phyloP scores from a whole-genome alignment of 2,888 invertebrate species.

The Alviniconcha strummeri region DNA sequence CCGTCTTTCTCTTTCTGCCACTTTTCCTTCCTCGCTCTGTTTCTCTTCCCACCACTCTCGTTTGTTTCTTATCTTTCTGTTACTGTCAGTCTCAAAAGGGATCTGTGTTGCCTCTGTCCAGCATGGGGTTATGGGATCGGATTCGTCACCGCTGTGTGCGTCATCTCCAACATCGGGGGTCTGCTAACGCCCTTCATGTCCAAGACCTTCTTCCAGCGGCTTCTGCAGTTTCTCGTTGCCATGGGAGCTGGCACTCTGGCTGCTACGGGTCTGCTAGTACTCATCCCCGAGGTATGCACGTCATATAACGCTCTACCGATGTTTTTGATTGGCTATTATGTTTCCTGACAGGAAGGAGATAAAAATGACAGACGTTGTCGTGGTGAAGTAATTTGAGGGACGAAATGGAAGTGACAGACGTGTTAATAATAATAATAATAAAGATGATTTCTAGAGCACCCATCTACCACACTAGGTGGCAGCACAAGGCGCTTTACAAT shows the following conservation, averaged over 20 bases:
- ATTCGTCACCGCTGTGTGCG: constrained; percentile 78
- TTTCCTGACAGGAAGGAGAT: background rate
- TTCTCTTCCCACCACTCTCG: no score
- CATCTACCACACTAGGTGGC: no score
- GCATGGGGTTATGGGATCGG: constrained; percentile 79
- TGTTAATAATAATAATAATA: no score
- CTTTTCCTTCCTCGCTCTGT: no score
- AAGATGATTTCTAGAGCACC: no score
- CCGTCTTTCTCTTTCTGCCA: no score
- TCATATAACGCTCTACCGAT: background rate
- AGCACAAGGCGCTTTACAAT: no score
- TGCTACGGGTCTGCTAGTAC: constrained; percentile 78
- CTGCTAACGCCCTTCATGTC: constrained; percentile 78
- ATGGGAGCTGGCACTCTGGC: constrained; percentile 79
- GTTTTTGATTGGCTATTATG: background rate
- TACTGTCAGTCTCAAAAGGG: no score
- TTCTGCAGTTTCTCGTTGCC: constrained; percentile 78
- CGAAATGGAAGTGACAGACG: no score
- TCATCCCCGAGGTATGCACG: constrained; percentile 77
- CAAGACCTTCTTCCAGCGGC: constrained; percentile 76
- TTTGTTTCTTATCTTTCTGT: no score
- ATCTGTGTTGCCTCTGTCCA: constrained; percentile 55
- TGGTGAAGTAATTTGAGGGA: no score
- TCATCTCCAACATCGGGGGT: constrained; percentile 78
- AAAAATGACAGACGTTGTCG: no score